A percentile compares a stretch with the other conserved stretches of the same genome.
Evolutionary conservation across 2,888 invertebrate genomes (phyloP).

Genomic region (Spatulosminthurus flaviceps): DNA sequence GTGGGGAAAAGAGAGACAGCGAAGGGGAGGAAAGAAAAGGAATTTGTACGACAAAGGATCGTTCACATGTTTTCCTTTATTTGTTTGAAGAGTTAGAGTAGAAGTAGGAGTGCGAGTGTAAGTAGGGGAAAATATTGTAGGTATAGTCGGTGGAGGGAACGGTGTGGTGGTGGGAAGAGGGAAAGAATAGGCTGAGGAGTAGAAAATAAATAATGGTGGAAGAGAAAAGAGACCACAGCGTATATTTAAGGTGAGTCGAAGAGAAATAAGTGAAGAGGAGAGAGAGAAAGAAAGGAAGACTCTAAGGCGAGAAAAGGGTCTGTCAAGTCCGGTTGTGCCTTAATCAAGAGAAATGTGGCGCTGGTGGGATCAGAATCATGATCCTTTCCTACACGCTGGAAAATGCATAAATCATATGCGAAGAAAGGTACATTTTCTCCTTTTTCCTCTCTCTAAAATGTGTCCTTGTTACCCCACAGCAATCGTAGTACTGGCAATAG

Average conservation of each 20-base stretch:
- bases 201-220: conserved; percentile 10
- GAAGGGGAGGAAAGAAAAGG: background rate
- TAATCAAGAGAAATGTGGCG: conserved; percentile 62
- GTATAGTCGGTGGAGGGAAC: background rate
- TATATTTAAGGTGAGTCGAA: conserved; percentile 19
- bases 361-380: conserved; percentile 58
- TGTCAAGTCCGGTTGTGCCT: conserved; percentile 58
- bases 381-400: conserved; percentile 38
- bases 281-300: conserved; percentile 1
- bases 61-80: background rate
- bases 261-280: conserved; percentile 24
- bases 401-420: conserved; percentile 40
- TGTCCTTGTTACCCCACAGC: background rate
- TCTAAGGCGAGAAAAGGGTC: conserved; percentile 52
- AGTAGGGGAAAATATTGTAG: background rate
- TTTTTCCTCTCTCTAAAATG: background rate
- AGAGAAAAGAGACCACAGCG: conserved; percentile 8
- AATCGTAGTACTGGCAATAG: too few relatives aligned
- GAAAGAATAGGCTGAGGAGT: background rate
- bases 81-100: background rate
- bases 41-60: background rate
- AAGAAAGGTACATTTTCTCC: conserved; percentile 33
- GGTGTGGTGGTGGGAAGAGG: background rate
- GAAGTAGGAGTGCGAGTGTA: too few relatives aligned
- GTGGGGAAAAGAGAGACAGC: background rate